These are phyloP conservation scores for Megalopta genalis DNA, from an alignment of 1,140 invertebrate species.

Conservation along the genomic window DNA sequence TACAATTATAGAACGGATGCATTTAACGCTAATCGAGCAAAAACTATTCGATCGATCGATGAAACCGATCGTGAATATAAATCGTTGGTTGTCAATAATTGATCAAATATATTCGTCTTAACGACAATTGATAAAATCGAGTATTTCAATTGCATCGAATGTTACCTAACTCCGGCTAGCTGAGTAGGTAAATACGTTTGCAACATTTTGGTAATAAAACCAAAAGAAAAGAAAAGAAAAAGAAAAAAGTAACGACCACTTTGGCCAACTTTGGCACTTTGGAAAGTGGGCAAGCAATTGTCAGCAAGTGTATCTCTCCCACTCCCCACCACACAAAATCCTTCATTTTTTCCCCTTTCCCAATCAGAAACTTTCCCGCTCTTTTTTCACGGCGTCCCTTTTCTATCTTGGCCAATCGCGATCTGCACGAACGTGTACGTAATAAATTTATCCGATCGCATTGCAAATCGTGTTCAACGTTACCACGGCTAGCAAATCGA, in stretches of 20 bases:
- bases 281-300: too few relatives aligned
- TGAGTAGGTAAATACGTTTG: neutral
- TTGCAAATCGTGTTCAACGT: neutral
- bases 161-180: too few relatives aligned
- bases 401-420: neutral
- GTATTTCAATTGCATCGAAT: too few relatives aligned
- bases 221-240: neutral
- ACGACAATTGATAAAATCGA: too few relatives aligned
- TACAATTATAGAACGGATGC: too few relatives aligned
- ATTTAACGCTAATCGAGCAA: too few relatives aligned
- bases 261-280: too few relatives aligned
- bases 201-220: neutral
- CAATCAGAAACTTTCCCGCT: constrained; percentile 29
- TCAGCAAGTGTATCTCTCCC: too few relatives aligned
- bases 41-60: too few relatives aligned
- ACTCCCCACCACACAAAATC: neutral
- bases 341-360: constrained; percentile 9
- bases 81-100: too few relatives aligned
- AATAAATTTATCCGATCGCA: neutral
- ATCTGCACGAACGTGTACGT: neutral
- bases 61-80: too few relatives aligned
- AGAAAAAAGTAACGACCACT: constrained; percentile 1
- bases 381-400: constrained; percentile 19
- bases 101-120: too few relatives aligned
- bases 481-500: neutral